Conservation (phyloP, 2,113 vertebrate genomes). For the Alethe castanea region DNA sequence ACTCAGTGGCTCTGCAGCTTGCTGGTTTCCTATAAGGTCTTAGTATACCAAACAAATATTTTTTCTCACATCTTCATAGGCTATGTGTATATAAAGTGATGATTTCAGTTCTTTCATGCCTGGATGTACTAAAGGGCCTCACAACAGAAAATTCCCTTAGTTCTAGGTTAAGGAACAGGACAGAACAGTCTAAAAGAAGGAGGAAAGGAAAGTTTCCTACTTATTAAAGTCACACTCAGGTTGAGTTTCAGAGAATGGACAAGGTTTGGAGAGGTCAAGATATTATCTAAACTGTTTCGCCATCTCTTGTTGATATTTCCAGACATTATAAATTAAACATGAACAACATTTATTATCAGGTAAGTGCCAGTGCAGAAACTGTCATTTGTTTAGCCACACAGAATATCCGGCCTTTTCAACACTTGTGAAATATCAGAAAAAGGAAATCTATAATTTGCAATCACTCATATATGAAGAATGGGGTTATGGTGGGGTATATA, state of each 20-base stretch:
- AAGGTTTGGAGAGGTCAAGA: not conserved
- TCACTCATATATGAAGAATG: not conserved
- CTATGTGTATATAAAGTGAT: not conserved
- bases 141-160: not conserved
- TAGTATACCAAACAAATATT: not conserved
- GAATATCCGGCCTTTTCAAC: not conserved
- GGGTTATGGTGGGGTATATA: not conserved
- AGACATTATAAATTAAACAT: slow-evolving; percentile 6
- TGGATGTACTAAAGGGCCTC: not conserved
- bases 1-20: not conserved
- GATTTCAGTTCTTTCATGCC: not conserved
- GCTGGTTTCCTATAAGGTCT: not conserved
- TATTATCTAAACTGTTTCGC: not conserved
- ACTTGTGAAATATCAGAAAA: not conserved
- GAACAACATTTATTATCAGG: not conserved
- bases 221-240: not conserved
- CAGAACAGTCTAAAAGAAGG: not conserved
- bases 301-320: not conserved
- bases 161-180: not conserved
- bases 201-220: not conserved
- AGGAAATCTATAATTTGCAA: not conserved
- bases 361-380: not conserved
- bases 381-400: not conserved
- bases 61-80: not conserved
- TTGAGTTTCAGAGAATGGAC: not conserved